Base-by-base conservation (phyloP, 2,888 invertebrate species). In the Sympetrum striolatum region DNA sequence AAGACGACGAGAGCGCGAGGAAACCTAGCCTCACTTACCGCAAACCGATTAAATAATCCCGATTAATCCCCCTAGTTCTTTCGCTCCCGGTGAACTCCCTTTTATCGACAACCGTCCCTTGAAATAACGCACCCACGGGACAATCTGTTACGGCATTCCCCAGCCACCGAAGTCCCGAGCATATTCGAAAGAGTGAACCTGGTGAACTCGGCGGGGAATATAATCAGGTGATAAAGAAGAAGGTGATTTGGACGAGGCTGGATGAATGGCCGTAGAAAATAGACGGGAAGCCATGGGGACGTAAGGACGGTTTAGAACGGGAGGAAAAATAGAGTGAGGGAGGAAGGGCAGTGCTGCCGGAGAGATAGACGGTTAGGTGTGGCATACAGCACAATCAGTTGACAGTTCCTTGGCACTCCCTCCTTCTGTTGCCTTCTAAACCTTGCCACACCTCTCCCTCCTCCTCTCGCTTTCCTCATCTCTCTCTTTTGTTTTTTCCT, bases 331-430 rank as follows among this genome's bases (percentile, higher is more conserved):
- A 31, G 73, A 73, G 73, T 73, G 73, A 73, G 73, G 73, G 25
- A 14, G 81, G 48, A 39, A 14, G 39, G 81, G 81, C 25, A 25
- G 81, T 18, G 81, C 48, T 81, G 53, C 82, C 82, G 58, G 44
- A 35, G 82, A 82, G 82, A 82, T 82, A 82, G 82, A 82, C 82
- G 82, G 82, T 82, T 82, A 82, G 82, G 82, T 82, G 82, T 82
- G 82, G 82, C 82, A 82, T 82, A 82, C 82, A 58, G 82, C 82
- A 82, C 82, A 82, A 82, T 82, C 82, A 82, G 82, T 82, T 82
- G 82, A 82, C 82, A 82, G 82, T 82, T 82, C 58, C 53, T 58
- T 82, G 82, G 82, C 82, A 82, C 82, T 82, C 82, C 82, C 82
- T 35, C 82, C 82, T 58, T 44, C 82, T 58, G 58, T 58, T 53